These are phyloP conservation scores for Periplaneta americana DNA, from an alignment of 1,140 invertebrate species.

Conservation along the genomic window DNA sequence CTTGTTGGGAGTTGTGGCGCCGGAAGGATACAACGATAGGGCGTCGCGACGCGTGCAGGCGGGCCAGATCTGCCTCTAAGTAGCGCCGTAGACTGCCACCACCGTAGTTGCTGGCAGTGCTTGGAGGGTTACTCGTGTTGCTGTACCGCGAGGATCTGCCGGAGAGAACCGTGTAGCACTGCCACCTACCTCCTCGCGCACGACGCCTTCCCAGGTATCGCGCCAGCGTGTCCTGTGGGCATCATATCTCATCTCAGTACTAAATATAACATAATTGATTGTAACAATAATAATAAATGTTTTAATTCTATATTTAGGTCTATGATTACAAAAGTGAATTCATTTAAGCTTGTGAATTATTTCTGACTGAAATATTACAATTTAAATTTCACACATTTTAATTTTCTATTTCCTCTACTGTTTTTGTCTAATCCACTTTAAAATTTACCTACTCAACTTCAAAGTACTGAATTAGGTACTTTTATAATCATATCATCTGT, in stretches of 20 bases:
- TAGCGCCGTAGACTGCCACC: conserved; percentile 11
- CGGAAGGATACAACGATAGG: conserved; percentile 31
- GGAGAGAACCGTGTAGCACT: conserved; percentile 29
- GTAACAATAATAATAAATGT: too few relatives aligned
- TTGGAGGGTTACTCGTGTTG: conserved; percentile 28
- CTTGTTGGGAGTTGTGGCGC: conserved; percentile 4
- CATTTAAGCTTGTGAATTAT: too few relatives aligned
- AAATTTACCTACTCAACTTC: too few relatives aligned
- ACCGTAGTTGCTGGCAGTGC: conserved; percentile 18
- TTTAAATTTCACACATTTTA: too few relatives aligned
- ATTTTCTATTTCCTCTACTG: too few relatives aligned
- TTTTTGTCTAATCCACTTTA: too few relatives aligned
- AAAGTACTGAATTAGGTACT: too few relatives aligned
- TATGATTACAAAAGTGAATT: too few relatives aligned
- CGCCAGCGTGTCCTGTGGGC: conserved; percentile 27
- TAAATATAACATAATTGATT: too few relatives aligned
- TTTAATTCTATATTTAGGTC: too few relatives aligned
- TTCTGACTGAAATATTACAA: too few relatives aligned
- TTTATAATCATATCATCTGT: too few relatives aligned
- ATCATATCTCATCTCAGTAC: background rate
- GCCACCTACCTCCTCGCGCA: conserved; percentile 23
- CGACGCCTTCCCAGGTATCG: conserved; percentile 23
- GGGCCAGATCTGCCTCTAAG: conserved; percentile 29
- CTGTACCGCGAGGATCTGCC: conserved; percentile 30
- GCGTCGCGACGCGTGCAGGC: conserved; percentile 10